Percentiles rank a stretch among this genome's conserved stretches.
Conservation (phyloP, 2,888 invertebrate species). For the Limnephilus auricula region DNA sequence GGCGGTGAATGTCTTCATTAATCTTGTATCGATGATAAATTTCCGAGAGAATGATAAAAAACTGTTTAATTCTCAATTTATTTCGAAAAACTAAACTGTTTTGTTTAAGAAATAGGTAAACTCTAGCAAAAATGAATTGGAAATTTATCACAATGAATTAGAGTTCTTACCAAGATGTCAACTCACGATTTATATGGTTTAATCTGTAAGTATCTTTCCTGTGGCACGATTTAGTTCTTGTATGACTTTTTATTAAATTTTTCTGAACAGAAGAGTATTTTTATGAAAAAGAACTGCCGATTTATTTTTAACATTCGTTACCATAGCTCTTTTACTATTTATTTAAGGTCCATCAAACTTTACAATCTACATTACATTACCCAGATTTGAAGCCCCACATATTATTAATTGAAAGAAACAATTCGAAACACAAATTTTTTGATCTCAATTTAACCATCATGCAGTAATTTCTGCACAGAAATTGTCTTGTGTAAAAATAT, state of each 20-base stretch:
- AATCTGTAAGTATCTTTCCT: background rate
- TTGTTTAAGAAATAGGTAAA: background rate
- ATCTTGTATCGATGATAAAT: background rate
- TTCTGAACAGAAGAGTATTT: background rate
- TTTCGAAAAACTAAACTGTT: background rate
- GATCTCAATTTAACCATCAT: background rate
- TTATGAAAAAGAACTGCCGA: background rate
- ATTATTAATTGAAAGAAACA: no score
- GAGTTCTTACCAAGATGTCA: background rate
- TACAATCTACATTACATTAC: no score
- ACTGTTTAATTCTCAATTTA: background rate
- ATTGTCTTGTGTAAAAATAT: background rate
- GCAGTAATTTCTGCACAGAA: background rate
- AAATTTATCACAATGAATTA: background rate
- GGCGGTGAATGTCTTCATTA: constrained; percentile 37
- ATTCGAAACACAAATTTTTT: no score
- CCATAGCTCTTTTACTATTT: no score
- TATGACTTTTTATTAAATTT: background rate
- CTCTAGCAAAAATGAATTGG: background rate
- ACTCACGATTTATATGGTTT: background rate
- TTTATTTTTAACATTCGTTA: no score
- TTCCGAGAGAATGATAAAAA: background rate
- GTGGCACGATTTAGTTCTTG: background rate
- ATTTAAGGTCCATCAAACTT: no score
- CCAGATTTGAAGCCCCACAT: no score